Evolutionary conservation across 2,888 invertebrate species (phyloP).

Genomic region (Drosophila prolongata): DNA sequence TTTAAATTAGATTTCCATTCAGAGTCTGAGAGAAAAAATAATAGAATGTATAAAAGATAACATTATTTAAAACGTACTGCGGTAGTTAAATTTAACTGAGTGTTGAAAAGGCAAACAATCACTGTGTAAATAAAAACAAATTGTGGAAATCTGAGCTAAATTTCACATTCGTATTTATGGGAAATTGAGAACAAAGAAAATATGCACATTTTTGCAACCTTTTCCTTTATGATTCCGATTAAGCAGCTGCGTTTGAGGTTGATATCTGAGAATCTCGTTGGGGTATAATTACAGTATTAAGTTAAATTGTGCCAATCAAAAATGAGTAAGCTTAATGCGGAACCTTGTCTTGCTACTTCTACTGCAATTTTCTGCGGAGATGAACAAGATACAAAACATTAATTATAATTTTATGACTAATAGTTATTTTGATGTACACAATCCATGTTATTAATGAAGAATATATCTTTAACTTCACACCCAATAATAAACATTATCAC

Average conservation of each 20-base stretch:
- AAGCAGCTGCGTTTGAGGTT: constrained; percentile 20
- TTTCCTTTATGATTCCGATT: constrained; percentile 9
- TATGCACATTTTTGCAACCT: constrained; percentile 2
- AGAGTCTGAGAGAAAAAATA: too few relatives aligned
- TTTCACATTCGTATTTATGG: constrained; percentile 9
- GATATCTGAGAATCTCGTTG: constrained; percentile 15
- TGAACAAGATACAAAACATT: background rate
- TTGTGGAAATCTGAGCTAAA: background rate
- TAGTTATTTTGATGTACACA: background rate
- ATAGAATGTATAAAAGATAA: too few relatives aligned
- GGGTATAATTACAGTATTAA: constrained; percentile 12
- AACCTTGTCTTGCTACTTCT: background rate
- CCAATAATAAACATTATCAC: constrained; percentile 6
- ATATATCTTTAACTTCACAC: background rate
- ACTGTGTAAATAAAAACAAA: background rate
- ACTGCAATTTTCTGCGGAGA: background rate
- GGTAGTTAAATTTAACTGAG: too few relatives aligned
- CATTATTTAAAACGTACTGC: too few relatives aligned
- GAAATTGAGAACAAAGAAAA: constrained; percentile 20
- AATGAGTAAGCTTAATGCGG: constrained; percentile 11
- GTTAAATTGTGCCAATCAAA: constrained; percentile 24
- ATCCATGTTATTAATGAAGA: background rate
- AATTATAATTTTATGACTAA: background rate
- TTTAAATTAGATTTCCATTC: too few relatives aligned
- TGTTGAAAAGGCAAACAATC: too few relatives aligned